Percentiles rank a stretch among this genome's conserved stretches.
These are phyloP conservation scores for Pachyseris speciosa DNA, from an alignment of 64 coral and sea anemone species.

Conservation along the genomic window DNA sequence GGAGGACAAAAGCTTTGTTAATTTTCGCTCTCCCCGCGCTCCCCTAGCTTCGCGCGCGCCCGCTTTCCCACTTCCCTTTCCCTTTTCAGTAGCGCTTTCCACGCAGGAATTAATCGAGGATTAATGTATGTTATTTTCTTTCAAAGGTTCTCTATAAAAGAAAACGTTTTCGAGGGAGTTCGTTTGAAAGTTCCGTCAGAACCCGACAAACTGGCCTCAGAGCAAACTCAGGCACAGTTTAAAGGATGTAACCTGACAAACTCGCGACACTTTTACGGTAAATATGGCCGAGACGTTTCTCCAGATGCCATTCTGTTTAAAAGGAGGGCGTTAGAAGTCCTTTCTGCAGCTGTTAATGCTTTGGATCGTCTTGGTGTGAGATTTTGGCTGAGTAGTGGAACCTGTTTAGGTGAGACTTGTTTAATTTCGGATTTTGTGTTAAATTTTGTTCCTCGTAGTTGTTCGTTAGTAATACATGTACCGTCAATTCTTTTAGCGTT, in stretches of 20 bases:
- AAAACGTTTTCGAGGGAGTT: constrained; percentile 62
- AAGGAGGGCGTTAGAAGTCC: constrained; percentile 56
- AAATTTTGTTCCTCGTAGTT: background rate
- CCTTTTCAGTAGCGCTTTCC: too few relatives aligned
- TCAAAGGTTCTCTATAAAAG: constrained; percentile 52
- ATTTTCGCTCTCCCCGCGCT: too few relatives aligned
- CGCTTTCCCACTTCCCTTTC: too few relatives aligned
- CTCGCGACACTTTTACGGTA: constrained; percentile 71
- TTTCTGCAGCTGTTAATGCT: constrained; percentile 56
- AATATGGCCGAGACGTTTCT: constrained; percentile 82
- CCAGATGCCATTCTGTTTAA: constrained; percentile 72
- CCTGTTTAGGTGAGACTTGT: constrained; percentile 77
- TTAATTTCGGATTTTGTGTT: background rate
- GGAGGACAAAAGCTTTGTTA: too few relatives aligned
- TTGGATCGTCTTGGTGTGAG: constrained; percentile 78
- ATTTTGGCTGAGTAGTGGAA: constrained; percentile 98
- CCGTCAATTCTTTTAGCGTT: too few relatives aligned
- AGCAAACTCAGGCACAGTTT: constrained; percentile 72
- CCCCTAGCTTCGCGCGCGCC: too few relatives aligned
- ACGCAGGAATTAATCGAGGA: background rate
- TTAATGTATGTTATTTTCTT: background rate
- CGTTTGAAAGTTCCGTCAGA: constrained; percentile 60
- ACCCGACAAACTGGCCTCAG: constrained; percentile 44
- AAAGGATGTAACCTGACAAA: constrained; percentile 74
- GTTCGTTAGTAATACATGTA: too few relatives aligned